A percentile compares a stretch with the other conserved stretches of the same genome.
Evolutionary conservation across 2,888 invertebrate species (phyloP).

Genomic region (Noctua pronuba): DNA sequence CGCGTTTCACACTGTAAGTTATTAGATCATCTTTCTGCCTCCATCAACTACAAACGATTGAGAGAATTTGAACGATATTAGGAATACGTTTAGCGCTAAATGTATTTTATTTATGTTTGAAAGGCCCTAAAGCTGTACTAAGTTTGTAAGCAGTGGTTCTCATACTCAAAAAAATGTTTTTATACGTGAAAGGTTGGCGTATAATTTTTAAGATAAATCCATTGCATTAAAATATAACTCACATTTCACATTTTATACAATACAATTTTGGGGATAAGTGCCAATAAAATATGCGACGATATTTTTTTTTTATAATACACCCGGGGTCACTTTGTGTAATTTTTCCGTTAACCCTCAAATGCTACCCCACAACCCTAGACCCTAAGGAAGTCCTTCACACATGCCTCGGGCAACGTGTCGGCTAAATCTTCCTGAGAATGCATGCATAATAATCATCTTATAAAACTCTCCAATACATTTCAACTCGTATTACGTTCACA

Average conservation of each 20-base stretch:
- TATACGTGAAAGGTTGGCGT: background rate
- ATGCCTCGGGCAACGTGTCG: slow-evolving; percentile 81
- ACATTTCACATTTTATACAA: slow-evolving; percentile 14
- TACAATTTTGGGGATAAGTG: slow-evolving; percentile 20
- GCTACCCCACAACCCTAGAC: slow-evolving; percentile 73
- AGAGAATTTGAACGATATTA: background rate
- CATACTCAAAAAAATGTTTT: background rate
- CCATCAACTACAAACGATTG: background rate
- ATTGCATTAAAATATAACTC: background rate
- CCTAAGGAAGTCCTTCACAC: slow-evolving; percentile 82
- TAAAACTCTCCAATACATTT: slow-evolving; percentile 79
- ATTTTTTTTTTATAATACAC: slow-evolving; percentile 40
- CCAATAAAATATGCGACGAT: slow-evolving; percentile 41
- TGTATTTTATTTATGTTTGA: background rate
- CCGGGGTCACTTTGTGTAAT: slow-evolving; percentile 56
- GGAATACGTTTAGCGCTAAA: background rate
- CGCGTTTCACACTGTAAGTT: background rate
- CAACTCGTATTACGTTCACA: slow-evolving; percentile 85
- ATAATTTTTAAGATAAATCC: slow-evolving; percentile 2
- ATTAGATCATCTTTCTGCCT: background rate
- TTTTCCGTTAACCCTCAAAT: slow-evolving; percentile 79
- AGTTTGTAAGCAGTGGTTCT: background rate
- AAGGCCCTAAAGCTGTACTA: background rate
- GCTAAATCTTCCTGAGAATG: slow-evolving; percentile 89
- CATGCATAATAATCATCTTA: slow-evolving; percentile 88